Conservation (phyloP, 2,888 invertebrate genomes). For the Lochmaea crataegi region DNA sequence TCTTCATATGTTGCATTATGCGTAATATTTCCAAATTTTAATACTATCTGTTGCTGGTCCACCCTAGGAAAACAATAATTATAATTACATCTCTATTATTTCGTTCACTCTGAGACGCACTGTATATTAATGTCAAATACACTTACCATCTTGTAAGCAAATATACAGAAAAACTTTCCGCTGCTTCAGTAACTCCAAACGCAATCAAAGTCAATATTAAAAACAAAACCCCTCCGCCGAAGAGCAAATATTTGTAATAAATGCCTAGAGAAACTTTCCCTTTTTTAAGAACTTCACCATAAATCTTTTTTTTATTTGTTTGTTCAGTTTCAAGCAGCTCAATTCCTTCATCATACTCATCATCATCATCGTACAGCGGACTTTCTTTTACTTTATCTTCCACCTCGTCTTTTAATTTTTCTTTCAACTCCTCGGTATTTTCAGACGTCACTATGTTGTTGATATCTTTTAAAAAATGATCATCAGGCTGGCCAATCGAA, state of each 20-base stretch:
- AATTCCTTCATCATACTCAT: constrained; percentile 33
- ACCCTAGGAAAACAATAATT: constrained; percentile 46
- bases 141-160: constrained; percentile 55
- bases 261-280: constrained; percentile 55
- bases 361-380: constrained; percentile 27
- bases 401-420: constrained; percentile 34
- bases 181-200: constrained; percentile 51
- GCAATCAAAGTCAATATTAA: constrained; percentile 49
- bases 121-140: not conserved
- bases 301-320: constrained; percentile 45
- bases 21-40: constrained; percentile 28
- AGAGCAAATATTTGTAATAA: constrained; percentile 56
- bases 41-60: constrained; percentile 44
- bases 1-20: constrained; percentile 12
- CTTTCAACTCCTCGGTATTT: constrained; percentile 17
- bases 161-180: constrained; percentile 52
- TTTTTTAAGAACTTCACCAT: constrained; percentile 53
- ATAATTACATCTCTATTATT: not conserved
- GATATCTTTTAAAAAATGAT: constrained; percentile 25
- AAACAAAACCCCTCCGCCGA: constrained; percentile 54
- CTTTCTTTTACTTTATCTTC: constrained; percentile 35
- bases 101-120: too few species aligned
- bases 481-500: constrained; percentile 32
- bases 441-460: not conserved
- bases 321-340: constrained; percentile 39